Conservation (phyloP, 2,888 invertebrate genomes). For the Agrypnus murinus region DNA sequence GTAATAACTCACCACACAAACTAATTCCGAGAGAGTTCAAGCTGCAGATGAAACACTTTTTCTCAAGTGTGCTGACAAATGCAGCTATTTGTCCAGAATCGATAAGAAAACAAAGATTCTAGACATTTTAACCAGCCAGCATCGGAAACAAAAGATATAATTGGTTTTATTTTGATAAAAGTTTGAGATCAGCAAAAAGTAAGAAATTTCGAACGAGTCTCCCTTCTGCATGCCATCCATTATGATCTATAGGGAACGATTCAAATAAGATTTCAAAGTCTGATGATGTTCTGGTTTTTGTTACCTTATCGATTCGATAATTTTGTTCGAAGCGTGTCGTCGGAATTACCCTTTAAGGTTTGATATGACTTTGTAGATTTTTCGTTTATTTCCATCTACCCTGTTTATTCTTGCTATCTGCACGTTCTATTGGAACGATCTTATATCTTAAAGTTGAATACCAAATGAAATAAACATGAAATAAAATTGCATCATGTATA, state of each 20-base stretch:
- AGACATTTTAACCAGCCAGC: neutral
- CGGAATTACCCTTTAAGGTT: neutral
- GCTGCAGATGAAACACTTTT: constrained; percentile 33
- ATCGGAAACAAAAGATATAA: neutral
- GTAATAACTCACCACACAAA: constrained; percentile 12
- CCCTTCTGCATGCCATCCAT: neutral
- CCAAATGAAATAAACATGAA: neutral
- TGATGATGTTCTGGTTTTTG: neutral
- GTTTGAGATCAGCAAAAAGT: constrained; percentile 7
- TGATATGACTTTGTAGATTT: neutral
- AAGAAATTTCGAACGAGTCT: constrained; percentile 16
- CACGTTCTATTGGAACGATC: neutral
- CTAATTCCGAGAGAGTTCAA: neutral
- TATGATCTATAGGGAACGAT: neutral
- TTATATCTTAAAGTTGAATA: neutral
- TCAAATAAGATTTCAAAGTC: neutral
- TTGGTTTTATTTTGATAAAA: neutral
- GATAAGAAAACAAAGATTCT: constrained; percentile 13
- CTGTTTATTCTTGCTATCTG: constrained; percentile 10
- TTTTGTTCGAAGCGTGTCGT: neutral
- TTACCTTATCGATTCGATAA: neutral
- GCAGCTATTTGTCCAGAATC: constrained; percentile 11
- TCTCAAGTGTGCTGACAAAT: constrained; percentile 26
- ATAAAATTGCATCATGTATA: constrained; percentile 7
- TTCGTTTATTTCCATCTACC: too few species aligned